Base-by-base conservation (phyloP, 2,113 vertebrate genomes). In the Gymnogyps californianus region DNA sequence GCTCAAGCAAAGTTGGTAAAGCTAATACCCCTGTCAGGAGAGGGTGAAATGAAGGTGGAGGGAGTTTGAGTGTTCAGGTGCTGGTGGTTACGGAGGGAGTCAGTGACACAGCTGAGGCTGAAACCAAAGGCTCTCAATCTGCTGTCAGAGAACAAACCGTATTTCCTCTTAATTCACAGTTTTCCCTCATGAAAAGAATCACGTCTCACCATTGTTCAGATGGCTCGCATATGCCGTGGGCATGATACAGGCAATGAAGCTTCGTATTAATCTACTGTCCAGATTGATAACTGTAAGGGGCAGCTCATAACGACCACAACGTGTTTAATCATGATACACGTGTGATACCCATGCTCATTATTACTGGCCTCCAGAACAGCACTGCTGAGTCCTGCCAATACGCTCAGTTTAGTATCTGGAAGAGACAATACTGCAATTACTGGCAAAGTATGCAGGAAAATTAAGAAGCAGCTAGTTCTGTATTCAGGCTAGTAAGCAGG, bases 311-410 rank as follows among this genome's bases (percentile, higher is more conserved):
- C 96, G 96, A 83, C 87, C 93, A 59, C 95, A 95, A 97, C 20
- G 46, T 96, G 95, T 91, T 97, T 97, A 97, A 96, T 82, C 96
- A 88, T 74, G 95, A 90, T 96, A 86, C 54, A 95, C 4, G 7
- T 94, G 93, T 89, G 95, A 96, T 95, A 96, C 34, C 66, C 95
- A 92, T 85, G 89, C 94, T 97, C 95, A 94, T 97, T 96, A 97
- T 93, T 97, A 87, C 61, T 92, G 91, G 71, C 91, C 61, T 90
- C 62, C 93, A 95, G 93, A 89, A 80, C 70, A 94, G 89, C 84
- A 61, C 95, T 89, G 94, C 84, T 95, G 84, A 94, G 44, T 87
- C 89, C 94, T 97, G 95, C 93, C 96, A 97, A 96, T 93, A 52
- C 0, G 16, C 87, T 74, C 58, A 44, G 93, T 62, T 82, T 84